A percentile compares a stretch with the other conserved stretches of the same genome.
Conservation (phyloP, 1,140 invertebrate species). For the Caenorhabditis latens region DNA sequence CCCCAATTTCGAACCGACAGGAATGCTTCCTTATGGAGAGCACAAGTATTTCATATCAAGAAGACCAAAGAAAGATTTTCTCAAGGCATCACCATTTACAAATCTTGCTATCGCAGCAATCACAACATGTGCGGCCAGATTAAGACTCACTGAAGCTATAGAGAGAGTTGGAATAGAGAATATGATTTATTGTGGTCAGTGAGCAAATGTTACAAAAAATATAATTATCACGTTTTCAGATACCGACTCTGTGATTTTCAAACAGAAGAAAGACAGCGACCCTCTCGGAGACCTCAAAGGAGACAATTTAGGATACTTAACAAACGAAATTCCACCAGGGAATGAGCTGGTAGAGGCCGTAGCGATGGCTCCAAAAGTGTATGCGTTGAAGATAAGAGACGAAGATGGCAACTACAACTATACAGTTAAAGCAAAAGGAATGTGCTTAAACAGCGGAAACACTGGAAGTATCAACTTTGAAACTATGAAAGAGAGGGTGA, state of each 20-base stretch:
- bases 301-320: neutral
- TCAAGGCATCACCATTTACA: neutral
- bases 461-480: neutral
- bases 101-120: neutral
- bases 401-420: neutral
- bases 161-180: neutral
- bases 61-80: neutral
- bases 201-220: neutral
- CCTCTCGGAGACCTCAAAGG: neutral
- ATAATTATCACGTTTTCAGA: neutral
- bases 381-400: neutral
- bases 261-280: neutral
- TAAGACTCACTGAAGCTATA: neutral
- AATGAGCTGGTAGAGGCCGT: neutral
- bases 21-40: neutral
- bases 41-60: neutral
- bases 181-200: neutral
- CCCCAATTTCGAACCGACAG: neutral
- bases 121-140: neutral
- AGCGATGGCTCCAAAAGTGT: neutral
- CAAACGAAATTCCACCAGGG: neutral
- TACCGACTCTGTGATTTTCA: neutral
- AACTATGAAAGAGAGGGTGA: neutral
- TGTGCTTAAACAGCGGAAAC: neutral
- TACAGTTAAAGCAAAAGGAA: neutral